Percentiles rank a stretch among this genome's conserved stretches.
Evolutionary conservation across 2,797 vertebrate species (phyloP).

Genomic region (Sorex maritimensis): DNA sequence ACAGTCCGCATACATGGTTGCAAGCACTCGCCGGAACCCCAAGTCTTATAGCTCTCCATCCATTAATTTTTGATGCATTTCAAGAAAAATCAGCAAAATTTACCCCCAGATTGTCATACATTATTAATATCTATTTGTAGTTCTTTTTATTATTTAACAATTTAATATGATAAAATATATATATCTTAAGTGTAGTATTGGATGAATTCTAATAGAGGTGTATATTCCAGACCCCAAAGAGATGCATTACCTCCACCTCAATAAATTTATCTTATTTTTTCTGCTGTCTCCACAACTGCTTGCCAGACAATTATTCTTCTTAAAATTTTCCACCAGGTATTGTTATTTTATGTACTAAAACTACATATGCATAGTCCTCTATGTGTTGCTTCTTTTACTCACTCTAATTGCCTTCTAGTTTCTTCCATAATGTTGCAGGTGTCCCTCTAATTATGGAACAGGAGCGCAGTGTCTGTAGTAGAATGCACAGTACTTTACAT

Average conservation of each 20-base stretch:
- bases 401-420: not conserved
- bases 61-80: conserved; percentile 12
- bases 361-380: not conserved
- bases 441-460: not conserved
- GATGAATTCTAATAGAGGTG: not conserved
- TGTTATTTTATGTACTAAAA: not conserved
- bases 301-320: not conserved
- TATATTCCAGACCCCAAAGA: not conserved
- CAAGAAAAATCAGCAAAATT: not conserved
- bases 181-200: conserved; percentile 17
- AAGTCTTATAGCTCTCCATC: not conserved
- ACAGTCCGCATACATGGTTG: too few species aligned
- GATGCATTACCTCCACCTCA: too few species aligned
- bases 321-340: not conserved
- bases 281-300: too few species aligned
- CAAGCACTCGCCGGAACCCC: too few species aligned
- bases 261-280: too few species aligned
- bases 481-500: not conserved
- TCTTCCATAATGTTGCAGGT: not conserved
- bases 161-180: not conserved
- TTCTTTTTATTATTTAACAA: not conserved
- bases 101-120: not conserved
- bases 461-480: not conserved
- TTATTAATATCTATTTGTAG: not conserved
- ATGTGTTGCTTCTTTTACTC: not conserved